These are phyloP conservation scores for Iguana delicatissima DNA, from an alignment of 2,797 vertebrate species.

Conservation along the genomic window DNA sequence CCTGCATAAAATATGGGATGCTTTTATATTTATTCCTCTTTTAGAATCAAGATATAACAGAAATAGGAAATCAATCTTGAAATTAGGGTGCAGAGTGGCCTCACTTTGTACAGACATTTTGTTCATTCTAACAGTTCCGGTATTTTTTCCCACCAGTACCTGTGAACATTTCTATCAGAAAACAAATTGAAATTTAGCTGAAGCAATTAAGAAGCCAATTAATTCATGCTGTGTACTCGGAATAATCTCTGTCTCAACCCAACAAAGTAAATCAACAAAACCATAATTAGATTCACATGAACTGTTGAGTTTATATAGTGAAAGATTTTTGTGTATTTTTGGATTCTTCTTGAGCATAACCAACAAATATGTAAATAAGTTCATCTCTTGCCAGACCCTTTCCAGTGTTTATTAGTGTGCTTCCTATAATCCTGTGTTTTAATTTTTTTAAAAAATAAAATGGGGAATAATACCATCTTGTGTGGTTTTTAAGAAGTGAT, in stretches of 20 bases:
- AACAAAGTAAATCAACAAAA: not conserved
- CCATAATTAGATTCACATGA: not conserved
- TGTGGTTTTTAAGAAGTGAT: not conserved
- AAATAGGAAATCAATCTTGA: no score
- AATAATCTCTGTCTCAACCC: not conserved
- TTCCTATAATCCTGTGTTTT: not conserved
- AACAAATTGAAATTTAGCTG: slow-evolving; percentile 6
- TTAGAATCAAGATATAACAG: no score
- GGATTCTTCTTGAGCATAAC: not conserved
- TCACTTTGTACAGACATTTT: no score
- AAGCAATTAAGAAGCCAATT: slow-evolving; percentile 51
- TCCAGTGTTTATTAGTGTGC: not conserved
- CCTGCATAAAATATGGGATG: no score
- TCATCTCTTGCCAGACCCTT: not conserved
- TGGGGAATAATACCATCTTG: not conserved
- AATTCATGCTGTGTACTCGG: slow-evolving; percentile 48
- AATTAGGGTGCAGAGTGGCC: no score
- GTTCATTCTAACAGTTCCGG: not conserved
- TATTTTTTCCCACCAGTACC: not conserved
- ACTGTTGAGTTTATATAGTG: not conserved
- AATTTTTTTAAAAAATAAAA: not conserved
- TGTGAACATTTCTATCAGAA: not conserved
- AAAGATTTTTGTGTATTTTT: not conserved
- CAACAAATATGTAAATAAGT: not conserved
- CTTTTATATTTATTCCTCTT: no score